Evolutionary conservation across 2,888 invertebrate genomes (phyloP), one percentile per base, ranked within the genome.

Genomic region (Dioctria linearis): DNA sequence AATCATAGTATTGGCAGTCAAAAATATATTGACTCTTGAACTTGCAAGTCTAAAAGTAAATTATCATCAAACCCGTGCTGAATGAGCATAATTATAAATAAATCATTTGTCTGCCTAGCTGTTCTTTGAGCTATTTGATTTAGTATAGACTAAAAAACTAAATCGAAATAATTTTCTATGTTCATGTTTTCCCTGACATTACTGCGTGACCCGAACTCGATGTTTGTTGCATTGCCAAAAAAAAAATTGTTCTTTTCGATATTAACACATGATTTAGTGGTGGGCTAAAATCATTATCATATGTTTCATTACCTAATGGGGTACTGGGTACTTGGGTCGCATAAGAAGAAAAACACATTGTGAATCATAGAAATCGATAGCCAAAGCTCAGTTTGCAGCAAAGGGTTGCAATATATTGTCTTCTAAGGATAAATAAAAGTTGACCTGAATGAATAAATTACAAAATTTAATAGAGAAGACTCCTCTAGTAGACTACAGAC

Each of bases 181-280:
- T 61, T 5, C 25, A 25, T 11, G 37, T 39, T 61, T 61, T 6
- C n/a, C 5, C 25, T 61, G 61, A 61, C 4, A 25, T 61, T 61
- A 61, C 37, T 61, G 61, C 61, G 59, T 59, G 59, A 59, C 5
- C 25, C 25, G 5, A 4, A 42, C 54, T 37, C 39, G n/a, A n/a
- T 49, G 63, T 76, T 76, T 76, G 76, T 43, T 76, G 49, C 46
- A n/a, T 9, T 76, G 76, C 76, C 76, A 76, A 63, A 5, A 5
- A 13, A 57, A 57, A 8, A 4, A 2, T 54, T n/a, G 40, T 71
- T 39, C 0, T 25, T 75, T 43, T 57, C 25, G 42, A 59, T 43
- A 25, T 40, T 75, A 25, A 59, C 57, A 42, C 59, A 59, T 59
- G 43, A 25, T 59, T 6, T 25, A 25, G 25, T 25, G 25, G 25